These are phyloP conservation scores for Kryphioiulus occultus DNA, from an alignment of 2,888 invertebrate genomes.

Conservation along the genomic window DNA sequence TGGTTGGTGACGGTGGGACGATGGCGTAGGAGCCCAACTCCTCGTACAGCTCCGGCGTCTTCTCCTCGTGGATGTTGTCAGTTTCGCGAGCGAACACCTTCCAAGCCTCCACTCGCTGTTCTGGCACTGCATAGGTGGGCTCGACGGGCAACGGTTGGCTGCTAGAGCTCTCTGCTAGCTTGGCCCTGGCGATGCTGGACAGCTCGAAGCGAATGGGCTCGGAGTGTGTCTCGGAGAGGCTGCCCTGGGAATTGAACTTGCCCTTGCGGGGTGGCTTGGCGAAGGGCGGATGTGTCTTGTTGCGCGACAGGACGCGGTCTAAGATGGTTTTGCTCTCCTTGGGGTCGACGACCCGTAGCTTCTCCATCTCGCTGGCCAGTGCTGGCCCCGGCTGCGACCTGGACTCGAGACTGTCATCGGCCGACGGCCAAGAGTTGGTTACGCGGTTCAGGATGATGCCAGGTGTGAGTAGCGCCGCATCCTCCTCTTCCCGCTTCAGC, in stretches of 20 bases:
- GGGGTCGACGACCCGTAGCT: neutral
- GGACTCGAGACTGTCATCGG: neutral
- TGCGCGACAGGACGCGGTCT: constrained; percentile 29
- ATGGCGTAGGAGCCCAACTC: constrained; percentile 8
- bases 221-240: neutral
- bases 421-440: neutral
- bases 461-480: neutral
- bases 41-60: neutral
- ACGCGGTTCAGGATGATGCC: neutral
- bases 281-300: constrained; percentile 51
- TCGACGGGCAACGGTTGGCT: constrained; percentile 33
- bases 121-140: constrained; percentile 50
- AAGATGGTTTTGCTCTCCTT: neutral
- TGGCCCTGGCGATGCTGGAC: constrained; percentile 42
- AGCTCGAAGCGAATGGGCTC: constrained; percentile 41
- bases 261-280: constrained; percentile 53
- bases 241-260: neutral
- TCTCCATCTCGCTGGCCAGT: neutral
- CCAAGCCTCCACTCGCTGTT: constrained; percentile 53
- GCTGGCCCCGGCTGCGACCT: neutral
- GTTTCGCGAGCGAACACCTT: constrained; percentile 51
- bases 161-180: neutral
- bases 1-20: neutral
- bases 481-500: constrained; percentile 47
- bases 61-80: constrained; percentile 52